Evolutionary conservation across 2,113 vertebrate species (phyloP), one percentile per base, ranked within the genome.

Genomic region (Henicopernis longicauda): DNA sequence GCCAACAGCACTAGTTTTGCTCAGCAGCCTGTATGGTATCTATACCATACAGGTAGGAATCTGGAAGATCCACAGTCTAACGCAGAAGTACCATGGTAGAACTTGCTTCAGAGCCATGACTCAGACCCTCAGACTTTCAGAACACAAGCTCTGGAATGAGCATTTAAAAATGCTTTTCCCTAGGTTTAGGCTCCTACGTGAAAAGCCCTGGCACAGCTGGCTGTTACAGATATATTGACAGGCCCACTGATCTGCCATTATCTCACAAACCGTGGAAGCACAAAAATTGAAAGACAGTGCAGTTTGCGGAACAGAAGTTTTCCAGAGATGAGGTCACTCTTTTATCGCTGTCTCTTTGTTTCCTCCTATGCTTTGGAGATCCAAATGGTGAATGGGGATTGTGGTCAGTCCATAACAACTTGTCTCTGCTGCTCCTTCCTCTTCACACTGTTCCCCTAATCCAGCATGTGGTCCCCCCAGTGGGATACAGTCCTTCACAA

Each of bases 391-490:
- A 69, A 21, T 45, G 17, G 8, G 25, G 25, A 54, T 16, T 54
- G 7, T 18, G 45, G 50, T 16, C 4, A 3, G 40, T 47, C 57
- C 32, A 3, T 78, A 66, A n/a, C 2, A 79, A 61, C 4, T 42
- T 47, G 31, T 31, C 22, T 76, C 52, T 54, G 42, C 52, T 1
- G 2, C 21, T 76, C 14, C 14, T 74, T n/a, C n/a, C 16, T 40
- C 10, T 36, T 72, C 71, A 80, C 2, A 1, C 14, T 74, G 18
- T 44, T 82, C 2, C 2, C 29, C 29, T 42, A 58, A 63, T 20
- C 17, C 26, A 54, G 38, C 1, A 1, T 7, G 5, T 7, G 8
- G 23, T 32, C 10, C 5, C 4, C 2, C 1, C 2, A 32, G 31
- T 14, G 14, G 16, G 13, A 70, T 13, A n/a, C 7, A 27, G 6